Evolutionary conservation across 2,113 vertebrate genomes (phyloP).

Genomic region (Corythoichthys haematopterus): DNA sequence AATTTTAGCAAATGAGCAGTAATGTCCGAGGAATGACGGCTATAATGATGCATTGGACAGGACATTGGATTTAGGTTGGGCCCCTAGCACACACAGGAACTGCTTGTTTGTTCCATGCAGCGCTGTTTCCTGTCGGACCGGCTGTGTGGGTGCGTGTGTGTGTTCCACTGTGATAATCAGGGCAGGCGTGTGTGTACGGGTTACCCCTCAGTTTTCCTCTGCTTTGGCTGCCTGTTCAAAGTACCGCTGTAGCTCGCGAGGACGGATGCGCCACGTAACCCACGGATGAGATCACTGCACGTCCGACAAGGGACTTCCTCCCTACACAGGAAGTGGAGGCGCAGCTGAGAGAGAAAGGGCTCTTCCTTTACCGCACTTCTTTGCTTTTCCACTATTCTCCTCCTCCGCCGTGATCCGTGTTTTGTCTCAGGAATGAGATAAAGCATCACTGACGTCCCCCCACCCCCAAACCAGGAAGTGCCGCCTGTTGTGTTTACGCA

Average conservation of each 20-base stretch:
- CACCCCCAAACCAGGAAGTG: constrained; percentile 50
- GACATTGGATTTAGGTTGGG: constrained; percentile 69
- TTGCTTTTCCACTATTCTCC: constrained; percentile 51
- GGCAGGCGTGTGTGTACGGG: constrained; percentile 25
- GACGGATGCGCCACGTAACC: constrained; percentile 50
- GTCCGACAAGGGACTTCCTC: constrained; percentile 66
- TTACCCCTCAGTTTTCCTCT: constrained; percentile 23
- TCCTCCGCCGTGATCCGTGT: constrained; percentile 57
- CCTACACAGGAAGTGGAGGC: constrained; percentile 59
- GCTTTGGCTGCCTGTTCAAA: constrained; percentile 48
- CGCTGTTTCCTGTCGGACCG: constrained; percentile 65
- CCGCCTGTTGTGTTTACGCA: constrained; percentile 59
- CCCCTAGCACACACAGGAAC: constrained; percentile 73
- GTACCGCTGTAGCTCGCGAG: constrained; percentile 17
- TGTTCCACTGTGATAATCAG: constrained; percentile 67
- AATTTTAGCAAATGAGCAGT: constrained; percentile 80
- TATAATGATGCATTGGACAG: constrained; percentile 71
- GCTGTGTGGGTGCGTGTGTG: constrained; percentile 68
- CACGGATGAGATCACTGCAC: constrained; percentile 59
- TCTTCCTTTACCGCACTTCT: constrained; percentile 53
- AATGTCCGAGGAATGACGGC: constrained; percentile 69
- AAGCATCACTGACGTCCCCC: constrained; percentile 25
- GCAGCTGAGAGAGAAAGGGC: constrained; percentile 68
- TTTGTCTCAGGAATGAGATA: constrained; percentile 60
- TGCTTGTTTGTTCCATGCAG: constrained; percentile 76